Percentiles rank a stretch among this genome's conserved stretches.
phyloP scores from a whole-genome alignment of 2,888 invertebrate genomes.

The Acanthosepion esculentum region DNA sequence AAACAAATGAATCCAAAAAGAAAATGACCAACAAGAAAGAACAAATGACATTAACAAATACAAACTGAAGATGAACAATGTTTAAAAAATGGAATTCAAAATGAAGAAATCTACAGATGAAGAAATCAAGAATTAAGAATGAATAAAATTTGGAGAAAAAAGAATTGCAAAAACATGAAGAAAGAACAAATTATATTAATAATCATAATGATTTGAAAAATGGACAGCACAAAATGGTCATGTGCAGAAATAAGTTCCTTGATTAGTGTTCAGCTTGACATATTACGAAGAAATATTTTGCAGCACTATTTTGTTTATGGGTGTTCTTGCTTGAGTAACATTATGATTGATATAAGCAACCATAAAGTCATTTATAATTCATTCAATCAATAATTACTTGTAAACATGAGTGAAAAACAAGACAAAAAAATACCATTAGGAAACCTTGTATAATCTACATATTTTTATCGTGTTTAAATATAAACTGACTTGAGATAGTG shows the following conservation, averaged over 20 bases:
- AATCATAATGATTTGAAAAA: too few species aligned
- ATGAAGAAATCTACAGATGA: too few species aligned
- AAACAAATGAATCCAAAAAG: too few species aligned
- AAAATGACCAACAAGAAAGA: too few species aligned
- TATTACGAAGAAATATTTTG: not conserved
- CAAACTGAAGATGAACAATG: too few species aligned
- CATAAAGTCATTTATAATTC: not conserved
- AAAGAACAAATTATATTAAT: too few species aligned
- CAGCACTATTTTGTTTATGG: not conserved
- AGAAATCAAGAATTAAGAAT: too few species aligned
- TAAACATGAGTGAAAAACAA: not conserved
- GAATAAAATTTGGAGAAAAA: too few species aligned
- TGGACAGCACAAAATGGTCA: not conserved
- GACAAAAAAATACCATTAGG: constrained; percentile 21
- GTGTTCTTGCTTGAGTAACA: not conserved
- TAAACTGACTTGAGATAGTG: not conserved
- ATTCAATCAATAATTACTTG: not conserved
- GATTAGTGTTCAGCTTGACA: not conserved
- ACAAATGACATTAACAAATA: too few species aligned
- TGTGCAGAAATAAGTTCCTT: not conserved
- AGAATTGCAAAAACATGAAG: too few species aligned
- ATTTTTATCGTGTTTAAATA: not conserved
- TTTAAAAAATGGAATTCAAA: too few species aligned
- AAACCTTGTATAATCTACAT: constrained; percentile 21
- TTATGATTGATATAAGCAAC: constrained; percentile 33